These are phyloP conservation scores for Cataglyphis altisquamis DNA, from an alignment of 2,888 invertebrate genomes.

Conservation along the genomic window DNA sequence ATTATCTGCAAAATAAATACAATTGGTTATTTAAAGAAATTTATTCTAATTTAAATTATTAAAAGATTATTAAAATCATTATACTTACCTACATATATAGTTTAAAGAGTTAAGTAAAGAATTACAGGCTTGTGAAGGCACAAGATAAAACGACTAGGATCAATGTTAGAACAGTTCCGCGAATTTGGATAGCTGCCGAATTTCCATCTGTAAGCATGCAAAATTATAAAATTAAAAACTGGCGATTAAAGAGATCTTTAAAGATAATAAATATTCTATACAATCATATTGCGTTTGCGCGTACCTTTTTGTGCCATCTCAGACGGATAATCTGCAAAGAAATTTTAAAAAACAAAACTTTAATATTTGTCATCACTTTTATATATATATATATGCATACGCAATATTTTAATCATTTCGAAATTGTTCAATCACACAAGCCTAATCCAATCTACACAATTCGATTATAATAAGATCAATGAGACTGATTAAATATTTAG, in stretches of 20 bases:
- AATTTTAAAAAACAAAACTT: neutral
- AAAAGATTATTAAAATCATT: constrained; percentile 8
- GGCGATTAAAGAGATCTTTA: neutral
- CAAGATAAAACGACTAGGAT: constrained; percentile 80
- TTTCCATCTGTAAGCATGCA: constrained; percentile 24
- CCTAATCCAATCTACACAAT: neutral
- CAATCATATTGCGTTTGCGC: neutral
- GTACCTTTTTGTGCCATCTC: constrained; percentile 33
- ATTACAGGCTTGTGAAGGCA: constrained; percentile 81
- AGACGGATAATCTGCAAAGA: constrained; percentile 30
- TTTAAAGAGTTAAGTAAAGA: constrained; percentile 72
- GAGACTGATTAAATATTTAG: neutral
- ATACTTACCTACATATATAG: constrained; percentile 79
- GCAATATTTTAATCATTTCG: neutral
- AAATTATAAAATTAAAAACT: constrained; percentile 13
- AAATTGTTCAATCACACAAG: neutral
- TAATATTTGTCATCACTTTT: neutral
- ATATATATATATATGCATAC: neutral
- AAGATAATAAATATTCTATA: neutral
- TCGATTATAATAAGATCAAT: neutral
- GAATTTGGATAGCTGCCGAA: constrained; percentile 60
- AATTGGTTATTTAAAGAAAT: constrained; percentile 14
- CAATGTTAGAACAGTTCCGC: constrained; percentile 66
- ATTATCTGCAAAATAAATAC: constrained; percentile 78
- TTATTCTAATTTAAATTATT: neutral